phyloP scores from a whole-genome alignment of 1,140 invertebrate species.

The Oncopeltus fasciatus region DNA sequence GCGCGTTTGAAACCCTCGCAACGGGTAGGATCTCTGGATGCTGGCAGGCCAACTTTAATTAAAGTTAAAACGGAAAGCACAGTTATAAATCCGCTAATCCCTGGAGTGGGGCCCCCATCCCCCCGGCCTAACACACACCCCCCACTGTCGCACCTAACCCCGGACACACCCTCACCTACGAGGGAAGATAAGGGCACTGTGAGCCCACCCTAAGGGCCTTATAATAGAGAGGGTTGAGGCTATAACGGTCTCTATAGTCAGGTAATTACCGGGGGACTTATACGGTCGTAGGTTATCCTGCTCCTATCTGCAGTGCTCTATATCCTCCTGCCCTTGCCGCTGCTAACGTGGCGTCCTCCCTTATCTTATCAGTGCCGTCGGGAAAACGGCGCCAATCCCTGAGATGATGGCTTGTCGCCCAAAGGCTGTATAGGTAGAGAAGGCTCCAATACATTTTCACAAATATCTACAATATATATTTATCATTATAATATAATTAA shows the following conservation, averaged over 20 bases:
- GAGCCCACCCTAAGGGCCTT: not conserved
- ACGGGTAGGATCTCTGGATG: not conserved
- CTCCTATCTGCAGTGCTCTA: not conserved
- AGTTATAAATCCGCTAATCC: not conserved
- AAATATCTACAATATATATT: too few species aligned
- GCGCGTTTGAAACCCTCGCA: not conserved
- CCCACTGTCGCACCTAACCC: too few species aligned
- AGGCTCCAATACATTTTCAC: too few species aligned
- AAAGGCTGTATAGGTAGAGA: too few species aligned
- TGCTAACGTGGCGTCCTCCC: too few species aligned
- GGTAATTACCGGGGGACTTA: slow-evolving; percentile 1
- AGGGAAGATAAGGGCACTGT: not conserved
- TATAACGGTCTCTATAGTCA: slow-evolving; percentile 2
- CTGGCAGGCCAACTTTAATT: not conserved
- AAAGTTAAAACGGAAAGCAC: not conserved
- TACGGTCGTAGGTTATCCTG: not conserved
- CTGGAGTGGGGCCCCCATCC: not conserved
- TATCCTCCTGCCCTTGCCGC: too few species aligned
- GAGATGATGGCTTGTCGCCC: too few species aligned
- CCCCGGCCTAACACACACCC: not conserved
- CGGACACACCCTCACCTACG: too few species aligned
- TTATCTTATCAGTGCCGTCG: not conserved
- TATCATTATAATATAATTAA: too few species aligned
- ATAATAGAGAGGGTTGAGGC: not conserved
- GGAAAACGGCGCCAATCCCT: too few species aligned